phyloP scores from a whole-genome alignment of 2,113 vertebrate genomes.

The Speoplatyrhinus poulsoni region DNA sequence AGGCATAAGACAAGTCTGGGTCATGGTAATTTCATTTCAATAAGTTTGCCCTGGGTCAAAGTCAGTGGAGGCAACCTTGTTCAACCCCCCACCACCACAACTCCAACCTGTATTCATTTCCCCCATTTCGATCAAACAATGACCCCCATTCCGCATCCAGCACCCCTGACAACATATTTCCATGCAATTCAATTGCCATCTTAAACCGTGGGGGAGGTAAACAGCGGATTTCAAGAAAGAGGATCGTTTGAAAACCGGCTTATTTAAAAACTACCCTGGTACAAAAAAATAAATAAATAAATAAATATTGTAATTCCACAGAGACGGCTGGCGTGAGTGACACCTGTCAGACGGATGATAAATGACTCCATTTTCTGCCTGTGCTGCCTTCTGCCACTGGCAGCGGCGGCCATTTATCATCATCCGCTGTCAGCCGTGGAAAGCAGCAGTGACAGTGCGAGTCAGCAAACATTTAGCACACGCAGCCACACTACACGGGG shows the following conservation, averaged over 20 bases:
- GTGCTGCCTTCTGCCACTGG: constrained; percentile 98
- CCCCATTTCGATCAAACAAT: constrained; percentile 65
- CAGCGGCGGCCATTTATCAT: constrained; percentile 99
- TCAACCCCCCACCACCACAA: constrained; percentile 59
- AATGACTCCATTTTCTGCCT: constrained; percentile 99
- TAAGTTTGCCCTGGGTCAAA: constrained; percentile 86
- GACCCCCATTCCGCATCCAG: constrained; percentile 66
- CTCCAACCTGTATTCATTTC: constrained; percentile 87
- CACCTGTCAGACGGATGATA: constrained; percentile 99
- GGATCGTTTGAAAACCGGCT: constrained; percentile 94
- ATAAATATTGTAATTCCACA: constrained; percentile 84
- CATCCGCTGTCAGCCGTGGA: constrained; percentile 98
- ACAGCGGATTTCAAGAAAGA: constrained; percentile 73
- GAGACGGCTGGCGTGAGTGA: constrained; percentile 97
- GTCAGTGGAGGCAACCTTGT: constrained; percentile 82
- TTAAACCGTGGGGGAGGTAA: constrained; percentile 66
- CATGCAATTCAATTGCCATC: constrained; percentile 92
- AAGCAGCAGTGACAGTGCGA: constrained; percentile 99
- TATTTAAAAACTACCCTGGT: constrained; percentile 93
- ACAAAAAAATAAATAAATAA: constrained; percentile 64
- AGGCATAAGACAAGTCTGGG: constrained; percentile 72
- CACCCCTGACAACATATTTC: constrained; percentile 83
- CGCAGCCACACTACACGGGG: constrained; percentile 95
- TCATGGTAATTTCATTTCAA: constrained; percentile 90
- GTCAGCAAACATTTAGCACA: constrained; percentile 99